Conservation (phyloP, 2,888 invertebrate genomes). For the Meganola albula region DNA sequence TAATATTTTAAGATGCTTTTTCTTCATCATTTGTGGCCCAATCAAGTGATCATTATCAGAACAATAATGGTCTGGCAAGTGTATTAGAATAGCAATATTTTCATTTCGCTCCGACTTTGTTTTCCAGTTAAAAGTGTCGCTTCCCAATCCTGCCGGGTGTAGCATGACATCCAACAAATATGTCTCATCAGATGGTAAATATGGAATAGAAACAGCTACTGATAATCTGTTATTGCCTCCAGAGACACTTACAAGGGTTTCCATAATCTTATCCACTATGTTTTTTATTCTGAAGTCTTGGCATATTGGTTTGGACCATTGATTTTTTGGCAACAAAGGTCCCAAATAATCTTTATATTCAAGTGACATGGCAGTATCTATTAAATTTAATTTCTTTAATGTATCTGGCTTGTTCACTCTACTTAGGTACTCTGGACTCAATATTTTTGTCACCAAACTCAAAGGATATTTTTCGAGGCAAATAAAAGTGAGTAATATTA, state of each 20-base stretch:
- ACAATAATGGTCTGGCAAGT: slow-evolving; percentile 82
- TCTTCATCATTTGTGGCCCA: slow-evolving; percentile 81
- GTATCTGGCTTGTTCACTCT: slow-evolving; percentile 64
- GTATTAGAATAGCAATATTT: slow-evolving; percentile 77
- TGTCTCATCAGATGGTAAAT: slow-evolving; percentile 74
- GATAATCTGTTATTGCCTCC: slow-evolving; percentile 69
- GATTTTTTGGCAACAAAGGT: slow-evolving; percentile 75
- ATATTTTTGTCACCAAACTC: slow-evolving; percentile 77
- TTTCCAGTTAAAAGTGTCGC: slow-evolving; percentile 65
- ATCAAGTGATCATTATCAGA: slow-evolving; percentile 72
- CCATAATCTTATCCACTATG: slow-evolving; percentile 63
- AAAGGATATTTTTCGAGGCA: slow-evolving; percentile 80
- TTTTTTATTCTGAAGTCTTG: slow-evolving; percentile 75
- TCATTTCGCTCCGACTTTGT: slow-evolving; percentile 55
- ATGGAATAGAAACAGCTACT: slow-evolving; percentile 69
- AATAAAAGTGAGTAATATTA: slow-evolving; percentile 80
- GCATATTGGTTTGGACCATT: slow-evolving; percentile 65
- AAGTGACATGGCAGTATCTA: slow-evolving; percentile 81
- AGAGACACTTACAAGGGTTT: slow-evolving; percentile 56
- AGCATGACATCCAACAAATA: slow-evolving; percentile 80
- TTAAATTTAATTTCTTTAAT: slow-evolving; percentile 75
- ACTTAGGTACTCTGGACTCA: slow-evolving; percentile 79
- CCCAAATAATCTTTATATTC: slow-evolving; percentile 76
- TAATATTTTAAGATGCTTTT: slow-evolving; percentile 78
- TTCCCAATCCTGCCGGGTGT: slow-evolving; percentile 62